These are phyloP conservation scores for Caenorhabditis brenneri DNA, from an alignment of 1,140 invertebrate species.

Conservation along the genomic window DNA sequence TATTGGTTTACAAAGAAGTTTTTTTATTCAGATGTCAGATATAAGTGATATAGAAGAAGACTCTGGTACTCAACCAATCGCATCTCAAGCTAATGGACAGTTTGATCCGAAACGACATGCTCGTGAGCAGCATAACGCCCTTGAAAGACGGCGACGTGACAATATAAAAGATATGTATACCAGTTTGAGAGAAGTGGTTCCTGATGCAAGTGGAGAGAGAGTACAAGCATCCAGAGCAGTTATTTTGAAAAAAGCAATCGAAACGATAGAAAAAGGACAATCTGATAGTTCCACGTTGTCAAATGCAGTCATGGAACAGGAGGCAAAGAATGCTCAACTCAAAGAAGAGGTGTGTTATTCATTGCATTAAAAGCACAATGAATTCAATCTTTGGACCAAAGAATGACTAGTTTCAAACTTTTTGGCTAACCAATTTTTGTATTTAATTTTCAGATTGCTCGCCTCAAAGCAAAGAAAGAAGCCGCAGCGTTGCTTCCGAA, in stretches of 20 bases:
- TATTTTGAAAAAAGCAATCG: slow-evolving; percentile 95
- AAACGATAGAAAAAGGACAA: slow-evolving; percentile 72
- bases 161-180: slow-evolving; percentile 66
- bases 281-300: slow-evolving; percentile 8
- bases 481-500: neutral
- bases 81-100: neutral
- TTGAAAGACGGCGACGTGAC: slow-evolving; percentile 61
- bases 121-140: slow-evolving; percentile 62
- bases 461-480: slow-evolving; percentile 30
- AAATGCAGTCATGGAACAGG: slow-evolving; percentile 10
- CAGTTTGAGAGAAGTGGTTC: slow-evolving; percentile 53
- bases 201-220: slow-evolving; percentile 56
- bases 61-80: too few relatives aligned
- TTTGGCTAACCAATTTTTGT: too few relatives aligned
- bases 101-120: slow-evolving; percentile 56
- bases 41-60: slow-evolving; percentile 15
- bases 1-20: too few relatives aligned
- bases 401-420: too few relatives aligned
- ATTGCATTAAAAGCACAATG: too few relatives aligned
- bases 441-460: slow-evolving; percentile 20
- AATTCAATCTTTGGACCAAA: too few relatives aligned
- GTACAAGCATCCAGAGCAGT: slow-evolving; percentile 89
- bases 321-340: slow-evolving; percentile 46
- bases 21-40: neutral
- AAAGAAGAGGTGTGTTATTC: neutral